Base-by-base conservation (phyloP, 2,113 vertebrate species). In the Pteropus alecto region DNA sequence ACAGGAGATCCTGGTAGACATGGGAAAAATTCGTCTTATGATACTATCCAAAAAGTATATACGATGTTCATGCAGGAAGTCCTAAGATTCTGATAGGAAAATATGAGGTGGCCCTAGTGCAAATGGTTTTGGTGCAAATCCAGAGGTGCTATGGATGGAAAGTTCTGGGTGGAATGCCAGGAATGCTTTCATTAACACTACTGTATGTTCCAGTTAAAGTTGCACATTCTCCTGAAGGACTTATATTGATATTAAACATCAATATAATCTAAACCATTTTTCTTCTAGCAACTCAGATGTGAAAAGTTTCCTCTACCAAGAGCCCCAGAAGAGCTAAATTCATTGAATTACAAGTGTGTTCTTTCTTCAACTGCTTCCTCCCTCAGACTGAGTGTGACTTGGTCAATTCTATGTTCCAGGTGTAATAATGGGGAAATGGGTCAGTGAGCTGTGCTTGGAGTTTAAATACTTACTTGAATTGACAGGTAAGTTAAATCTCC, bases 21-120 rank as follows among this genome's bases (percentile, higher is more conserved):
- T 86, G 90, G 76, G 93, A 84, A 96, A 96, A 94, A 67, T 65
- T 4, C 26, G 79, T 96, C 51, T 74, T 54, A 96, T 92, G 48
- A 46, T 90, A 95, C 81, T 21, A 56, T 51, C 33, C 21, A 11
- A 46, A 74, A 78, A 78, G 15, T 61, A 51, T 68, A 33, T 76
- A 88, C 91, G 94, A 78, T n/a, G 22, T 60, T 82, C 61, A 41
- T 48, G 28, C 21, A n/a, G 41, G 89, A 88, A 87, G 19, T 58
- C 54, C 87, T 35, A 76, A 56, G 71, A 54, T 41, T 93, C 43
- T 58, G n/a, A 51, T 16, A 85, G 46, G 71, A 41, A 92, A 95
- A 54, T 56, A 28, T 21, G 38, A 90, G 76, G 30, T 73, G 2
- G 48, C 5, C 10, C 19, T 38, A 2, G 13, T 51, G 2, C 48